Conservation (phyloP, 2,113 vertebrate species). For the Xiphias gladius region DNA sequence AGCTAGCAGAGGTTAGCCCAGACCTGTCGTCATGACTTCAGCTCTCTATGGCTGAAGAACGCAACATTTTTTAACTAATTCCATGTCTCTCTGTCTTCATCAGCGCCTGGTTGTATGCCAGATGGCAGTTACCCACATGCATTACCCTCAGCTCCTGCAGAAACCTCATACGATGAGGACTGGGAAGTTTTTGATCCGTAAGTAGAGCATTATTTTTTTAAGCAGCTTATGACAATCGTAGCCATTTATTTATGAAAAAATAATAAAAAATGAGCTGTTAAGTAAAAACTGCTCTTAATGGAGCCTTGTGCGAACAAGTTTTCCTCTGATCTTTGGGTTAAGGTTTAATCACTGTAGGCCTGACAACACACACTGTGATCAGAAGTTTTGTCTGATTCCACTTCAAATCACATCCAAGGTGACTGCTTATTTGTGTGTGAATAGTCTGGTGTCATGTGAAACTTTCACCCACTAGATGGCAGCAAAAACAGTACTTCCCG, state of each 20-base stretch:
- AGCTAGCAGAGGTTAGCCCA: background rate
- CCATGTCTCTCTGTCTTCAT: conserved; percentile 38
- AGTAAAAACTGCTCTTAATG: background rate
- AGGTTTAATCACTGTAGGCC: background rate
- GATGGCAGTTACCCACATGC: conserved; percentile 89
- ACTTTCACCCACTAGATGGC: conserved; percentile 51
- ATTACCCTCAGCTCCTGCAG: conserved; percentile 88
- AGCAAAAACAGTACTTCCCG: conserved; percentile 8
- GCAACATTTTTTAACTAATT: background rate
- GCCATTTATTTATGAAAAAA: background rate
- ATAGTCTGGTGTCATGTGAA: background rate
- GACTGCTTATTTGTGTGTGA: conserved; percentile 33
- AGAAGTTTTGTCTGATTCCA: background rate
- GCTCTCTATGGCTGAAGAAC: background rate
- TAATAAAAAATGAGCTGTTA: background rate
- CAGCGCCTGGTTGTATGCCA: conserved; percentile 91
- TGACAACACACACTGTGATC: background rate
- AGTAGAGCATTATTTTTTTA: conserved; percentile 73
- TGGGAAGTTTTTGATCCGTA: conserved; percentile 99
- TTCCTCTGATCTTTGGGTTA: background rate
- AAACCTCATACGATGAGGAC: conserved; percentile 97
- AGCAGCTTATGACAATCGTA: background rate
- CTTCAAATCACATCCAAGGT: conserved; percentile 47
- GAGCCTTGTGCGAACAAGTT: too few relatives aligned
- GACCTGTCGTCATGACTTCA: background rate